Base-by-base conservation (phyloP, 2,113 vertebrate species). In the Grammomys surdaster region DNA sequence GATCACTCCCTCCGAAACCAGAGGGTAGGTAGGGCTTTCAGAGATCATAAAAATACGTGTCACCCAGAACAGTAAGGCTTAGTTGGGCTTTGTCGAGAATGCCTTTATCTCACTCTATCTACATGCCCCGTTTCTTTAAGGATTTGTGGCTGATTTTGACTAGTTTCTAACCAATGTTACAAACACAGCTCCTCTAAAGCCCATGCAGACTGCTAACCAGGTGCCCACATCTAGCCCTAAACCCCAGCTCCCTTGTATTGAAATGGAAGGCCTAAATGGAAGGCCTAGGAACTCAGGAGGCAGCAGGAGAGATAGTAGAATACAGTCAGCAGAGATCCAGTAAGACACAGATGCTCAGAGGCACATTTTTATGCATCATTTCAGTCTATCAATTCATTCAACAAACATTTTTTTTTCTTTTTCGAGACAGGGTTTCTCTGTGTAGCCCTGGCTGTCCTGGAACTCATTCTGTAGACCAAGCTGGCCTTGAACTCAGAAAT, bases 161-260 rank as follows among this genome's bases (percentile, higher is more conserved):
- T 67, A 86, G 16, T 54, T 92, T 94, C 89, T 56, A 94, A 70
- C 77, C 31, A 36, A 46, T 91, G 26, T 78, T 78, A 77, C 58
- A 82, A 77, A 60, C 77, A n/a, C 33, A 70, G 67, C 26, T 84
- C 19, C 46, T 69, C 28, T 78, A 43, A 43, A 24, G 58, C 13
- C 43, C 36, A 54, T 26, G 5, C 28, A 58, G 10, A 46, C 46
- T 90, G 89, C 46, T 92, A 73, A 84, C 67, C 43, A 67, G 33
- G 31, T 51, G 33, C 20, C 46, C 51, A n/a, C 56, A 78, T 43
- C 46, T 77, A 82, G 28, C 19, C 58, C 36, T 69, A 12, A 40
- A 78, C 20, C 33, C 43, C 10, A 72, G 51, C 17, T 20, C 5
- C 11, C 51, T 54, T 26, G 40, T 46, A 33, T 91, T 69, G 58